Base-by-base conservation (phyloP, 2,888 invertebrate genomes). In the Caenorhabditis sulstoni region DNA sequence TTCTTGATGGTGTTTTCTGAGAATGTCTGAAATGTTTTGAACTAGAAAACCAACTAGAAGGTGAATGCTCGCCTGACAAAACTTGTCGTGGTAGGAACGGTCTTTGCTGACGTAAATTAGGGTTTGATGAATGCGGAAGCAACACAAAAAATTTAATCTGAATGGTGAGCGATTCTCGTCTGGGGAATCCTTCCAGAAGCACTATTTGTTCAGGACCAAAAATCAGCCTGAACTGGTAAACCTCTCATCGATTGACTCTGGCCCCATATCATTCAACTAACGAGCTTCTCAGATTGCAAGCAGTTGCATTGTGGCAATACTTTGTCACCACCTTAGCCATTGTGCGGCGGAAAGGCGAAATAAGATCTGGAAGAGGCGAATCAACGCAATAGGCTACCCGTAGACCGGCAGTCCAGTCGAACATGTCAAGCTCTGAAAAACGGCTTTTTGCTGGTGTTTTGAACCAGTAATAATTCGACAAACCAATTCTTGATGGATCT, bases 171-270 rank as follows among this genome's bases (percentile, higher is more conserved):
- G 86, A 80, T 59, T 87, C 87, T 22, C 89, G 47, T 18, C 86
- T 59, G 9, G 89, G 89, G 71, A 86, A 89, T 9, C 86, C 87
- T 35, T 89, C 89, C 23, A 89, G 65, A 22, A 89, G 73, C 12
- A 87, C 85, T 18, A 89, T 81, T 53, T 87, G 84, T 35, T 88
- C 82, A 7, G 86, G 79, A n/a, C 83, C 75, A 70, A 89, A 89
- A 5, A 64, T 44, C 0, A 85, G 68, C 23, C 87, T 88, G 66
- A 67, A 85, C 57, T 29, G 39, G 12, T 55, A 20, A n/a, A 18
- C 1, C 12, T 35, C 44, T 8, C 12, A 29, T 37, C 23, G 11
- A 71, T 22, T 64, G 53, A 29, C 44, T 20, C 47, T 50, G 20
- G 22, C n/a, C 65, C 45, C 22, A 4, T 20, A 11, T 9, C 35